Conservation (phyloP, 2,888 invertebrate species). For the Thymelicus lineola region DNA sequence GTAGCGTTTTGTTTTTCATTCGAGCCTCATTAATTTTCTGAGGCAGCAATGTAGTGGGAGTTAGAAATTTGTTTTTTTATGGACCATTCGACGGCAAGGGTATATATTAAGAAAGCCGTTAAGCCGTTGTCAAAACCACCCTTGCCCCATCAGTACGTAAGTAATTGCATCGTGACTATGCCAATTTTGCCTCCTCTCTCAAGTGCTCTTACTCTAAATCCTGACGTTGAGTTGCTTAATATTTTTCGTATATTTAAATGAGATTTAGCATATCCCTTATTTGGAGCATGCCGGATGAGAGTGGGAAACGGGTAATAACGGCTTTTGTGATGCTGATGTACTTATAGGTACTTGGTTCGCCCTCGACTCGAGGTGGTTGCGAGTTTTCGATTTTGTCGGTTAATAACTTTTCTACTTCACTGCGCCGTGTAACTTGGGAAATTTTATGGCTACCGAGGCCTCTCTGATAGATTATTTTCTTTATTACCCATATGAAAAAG, state of each 20-base stretch:
- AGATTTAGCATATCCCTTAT: constrained; percentile 35
- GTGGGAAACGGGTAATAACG: constrained; percentile 34
- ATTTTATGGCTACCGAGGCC: constrained; percentile 12
- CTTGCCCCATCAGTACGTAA: constrained; percentile 50
- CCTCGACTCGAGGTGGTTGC: constrained; percentile 28
- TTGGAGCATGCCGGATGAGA: constrained; percentile 28
- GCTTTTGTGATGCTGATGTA: constrained; percentile 37
- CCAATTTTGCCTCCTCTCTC: constrained; percentile 51
- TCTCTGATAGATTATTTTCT: constrained; percentile 3
- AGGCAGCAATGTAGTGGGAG: constrained; percentile 9
- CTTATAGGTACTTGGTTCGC: constrained; percentile 23
- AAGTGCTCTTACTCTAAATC: constrained; percentile 52
- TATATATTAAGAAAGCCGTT: constrained; percentile 30
- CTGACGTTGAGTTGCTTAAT: constrained; percentile 48
- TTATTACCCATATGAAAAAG: neutral
- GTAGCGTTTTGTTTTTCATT: constrained; percentile 46
- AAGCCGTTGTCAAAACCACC: constrained; percentile 56
- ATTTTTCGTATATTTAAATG: constrained; percentile 40
- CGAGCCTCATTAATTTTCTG: constrained; percentile 37
- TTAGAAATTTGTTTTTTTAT: constrained; percentile 36
- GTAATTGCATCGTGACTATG: constrained; percentile 67
- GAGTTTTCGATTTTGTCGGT: constrained; percentile 35
- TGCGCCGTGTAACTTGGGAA: constrained; percentile 19
- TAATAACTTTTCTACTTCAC: constrained; percentile 37
- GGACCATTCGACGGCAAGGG: constrained; percentile 13